These are phyloP conservation scores for Echiichthys vipera DNA, from an alignment of 2,797 vertebrate species.

Conservation along the genomic window DNA sequence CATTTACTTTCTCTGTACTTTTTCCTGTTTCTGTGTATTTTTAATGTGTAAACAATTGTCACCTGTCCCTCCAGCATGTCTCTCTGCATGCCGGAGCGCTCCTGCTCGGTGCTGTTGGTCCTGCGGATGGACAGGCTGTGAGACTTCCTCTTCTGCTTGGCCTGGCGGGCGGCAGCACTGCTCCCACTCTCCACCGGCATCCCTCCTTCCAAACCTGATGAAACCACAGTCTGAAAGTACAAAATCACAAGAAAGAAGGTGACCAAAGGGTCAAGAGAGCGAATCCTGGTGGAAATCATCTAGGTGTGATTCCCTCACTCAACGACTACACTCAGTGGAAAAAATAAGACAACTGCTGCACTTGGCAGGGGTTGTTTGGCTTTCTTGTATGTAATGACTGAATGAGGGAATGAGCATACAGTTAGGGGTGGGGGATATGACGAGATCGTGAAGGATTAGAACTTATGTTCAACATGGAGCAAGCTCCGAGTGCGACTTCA, in stretches of 20 bases:
- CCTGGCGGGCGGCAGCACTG: constrained; percentile 92
- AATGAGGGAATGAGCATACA: constrained; percentile 37
- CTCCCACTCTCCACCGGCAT: constrained; percentile 99
- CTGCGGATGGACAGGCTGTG: constrained; percentile 96
- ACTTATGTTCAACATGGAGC: no score
- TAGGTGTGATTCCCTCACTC: not conserved
- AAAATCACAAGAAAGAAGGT: not conserved
- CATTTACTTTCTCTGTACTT: not conserved
- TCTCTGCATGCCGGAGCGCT: constrained; percentile 90
- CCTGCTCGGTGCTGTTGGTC: constrained; percentile 98
- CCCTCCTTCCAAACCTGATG: constrained; percentile 83
- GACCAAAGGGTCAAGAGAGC: not conserved
- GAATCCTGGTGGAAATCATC: not conserved
- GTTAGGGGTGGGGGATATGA: no score
- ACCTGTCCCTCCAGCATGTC: constrained; percentile 97
- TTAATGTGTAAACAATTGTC: not conserved
- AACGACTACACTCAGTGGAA: not conserved
- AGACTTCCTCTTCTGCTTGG: constrained; percentile 98
- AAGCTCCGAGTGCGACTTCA: no score
- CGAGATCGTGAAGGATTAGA: no score
- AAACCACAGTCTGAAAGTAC: constrained; percentile 81
- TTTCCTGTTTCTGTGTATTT: not conserved
- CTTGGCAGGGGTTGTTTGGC: constrained; percentile 29
- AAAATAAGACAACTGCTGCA: not conserved
- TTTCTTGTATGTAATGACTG: constrained; percentile 28